These are phyloP conservation scores for Leucophenga montana DNA, from an alignment of 2,888 invertebrate species.

Conservation along the genomic window DNA sequence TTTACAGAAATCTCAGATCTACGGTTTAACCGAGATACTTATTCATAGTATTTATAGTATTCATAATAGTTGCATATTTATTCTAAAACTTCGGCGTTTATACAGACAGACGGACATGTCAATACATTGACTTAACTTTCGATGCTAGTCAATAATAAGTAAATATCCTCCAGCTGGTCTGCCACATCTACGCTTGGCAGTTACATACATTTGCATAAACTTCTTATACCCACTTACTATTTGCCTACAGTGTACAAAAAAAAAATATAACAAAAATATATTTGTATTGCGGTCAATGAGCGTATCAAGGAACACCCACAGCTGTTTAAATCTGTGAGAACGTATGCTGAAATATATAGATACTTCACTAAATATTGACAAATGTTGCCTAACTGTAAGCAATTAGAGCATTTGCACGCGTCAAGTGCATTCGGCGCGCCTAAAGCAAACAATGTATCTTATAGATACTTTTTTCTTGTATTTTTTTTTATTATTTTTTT, in stretches of 20 bases:
- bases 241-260: too few species aligned
- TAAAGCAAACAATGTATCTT: background rate
- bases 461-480: background rate
- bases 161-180: too few species aligned
- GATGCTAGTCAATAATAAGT: background rate
- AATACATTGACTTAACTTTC: background rate
- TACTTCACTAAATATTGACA: too few species aligned
- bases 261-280: too few species aligned
- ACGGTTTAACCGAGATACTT: too few species aligned
- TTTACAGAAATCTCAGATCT: too few species aligned
- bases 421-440: conserved; percentile 1
- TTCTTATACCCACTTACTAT: too few species aligned
- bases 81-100: too few species aligned
- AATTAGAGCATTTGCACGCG: background rate
- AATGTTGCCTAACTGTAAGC: background rate
- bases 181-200: background rate
- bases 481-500: background rate
- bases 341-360: too few species aligned
- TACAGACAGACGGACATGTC: background rate
- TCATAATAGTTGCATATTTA: too few species aligned
- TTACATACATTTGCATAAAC: background rate
- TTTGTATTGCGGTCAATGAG: background rate
- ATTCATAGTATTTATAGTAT: too few species aligned
- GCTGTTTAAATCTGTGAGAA: background rate
- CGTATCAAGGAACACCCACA: background rate